Percentiles rank a stretch among this genome's conserved stretches.
These are phyloP conservation scores for Pogonophryne albipinna DNA, from an alignment of 2,797 vertebrate genomes.

Conservation along the genomic window DNA sequence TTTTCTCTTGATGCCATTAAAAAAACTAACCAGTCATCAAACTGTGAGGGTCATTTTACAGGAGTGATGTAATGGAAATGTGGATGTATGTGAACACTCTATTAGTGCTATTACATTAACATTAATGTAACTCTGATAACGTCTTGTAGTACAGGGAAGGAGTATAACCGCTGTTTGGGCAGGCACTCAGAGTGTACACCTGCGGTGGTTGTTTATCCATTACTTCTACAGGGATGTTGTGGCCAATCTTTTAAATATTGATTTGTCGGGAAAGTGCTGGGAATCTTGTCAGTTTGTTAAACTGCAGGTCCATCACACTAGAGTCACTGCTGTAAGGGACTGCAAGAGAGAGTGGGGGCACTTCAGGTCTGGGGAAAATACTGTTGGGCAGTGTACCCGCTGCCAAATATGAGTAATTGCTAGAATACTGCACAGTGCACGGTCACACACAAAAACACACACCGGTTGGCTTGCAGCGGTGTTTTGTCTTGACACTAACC, in stretches of 20 bases:
- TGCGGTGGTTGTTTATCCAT: conserved; percentile 61
- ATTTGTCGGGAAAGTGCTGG: conserved; percentile 70
- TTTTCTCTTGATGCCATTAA: conserved; percentile 13
- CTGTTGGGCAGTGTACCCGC: not conserved
- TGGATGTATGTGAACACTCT: conserved; percentile 2
- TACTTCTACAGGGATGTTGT: conserved; percentile 66
- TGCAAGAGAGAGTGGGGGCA: conserved; percentile 29
- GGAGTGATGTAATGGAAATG: not conserved
- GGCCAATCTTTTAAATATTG: conserved; percentile 80
- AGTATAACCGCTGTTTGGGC: conserved; percentile 53
- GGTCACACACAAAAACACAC: conserved; percentile 30
- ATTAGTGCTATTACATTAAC: conserved; percentile 5
- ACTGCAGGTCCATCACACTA: conserved; percentile 51
- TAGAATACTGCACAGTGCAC: conserved; percentile 15
- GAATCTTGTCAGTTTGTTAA: conserved; percentile 70
- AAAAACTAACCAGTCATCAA: conserved; percentile 6
- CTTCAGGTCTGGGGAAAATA: conserved; percentile 11
- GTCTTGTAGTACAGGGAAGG: conserved; percentile 14
- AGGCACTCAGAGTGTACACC: conserved; percentile 48
- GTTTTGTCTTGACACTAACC: conserved; percentile 48
- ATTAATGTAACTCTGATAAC: conserved; percentile 15
- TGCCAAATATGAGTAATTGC: conserved; percentile 43
- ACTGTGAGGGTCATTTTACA: not conserved
- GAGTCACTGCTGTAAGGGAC: conserved; percentile 31
- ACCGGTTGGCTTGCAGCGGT: conserved; percentile 20